Evolutionary conservation across 1,140 invertebrate genomes (phyloP).

Genomic region (Hypothenemus hampei): DNA sequence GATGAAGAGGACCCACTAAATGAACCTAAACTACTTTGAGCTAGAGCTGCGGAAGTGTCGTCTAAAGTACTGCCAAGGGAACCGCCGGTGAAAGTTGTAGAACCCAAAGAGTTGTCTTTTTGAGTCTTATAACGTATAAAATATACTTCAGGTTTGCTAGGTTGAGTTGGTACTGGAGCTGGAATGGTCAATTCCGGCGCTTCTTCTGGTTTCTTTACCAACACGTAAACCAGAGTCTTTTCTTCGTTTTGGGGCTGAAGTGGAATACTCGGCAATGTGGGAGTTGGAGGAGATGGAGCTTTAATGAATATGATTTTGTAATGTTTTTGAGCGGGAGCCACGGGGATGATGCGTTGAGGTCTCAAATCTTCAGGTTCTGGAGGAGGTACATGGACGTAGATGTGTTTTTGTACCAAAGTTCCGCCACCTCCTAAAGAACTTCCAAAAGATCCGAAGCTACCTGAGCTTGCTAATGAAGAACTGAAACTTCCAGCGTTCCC

Average conservation of each 20-base stretch:
- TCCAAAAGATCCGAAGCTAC: constrained; percentile 29
- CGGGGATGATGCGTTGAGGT: constrained; percentile 49
- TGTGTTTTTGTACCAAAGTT: constrained; percentile 65
- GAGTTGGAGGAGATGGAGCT: constrained; percentile 71
- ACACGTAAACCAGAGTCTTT: constrained; percentile 84
- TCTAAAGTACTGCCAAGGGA: constrained; percentile 36
- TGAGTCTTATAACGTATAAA: constrained; percentile 87
- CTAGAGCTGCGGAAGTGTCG: constrained; percentile 31
- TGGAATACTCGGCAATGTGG: constrained; percentile 59
- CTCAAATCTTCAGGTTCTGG: constrained; percentile 66
- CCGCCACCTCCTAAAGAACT: constrained; percentile 27
- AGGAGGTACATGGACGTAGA: constrained; percentile 66
- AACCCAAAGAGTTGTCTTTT: constrained; percentile 53
- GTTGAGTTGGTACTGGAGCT: constrained; percentile 68
- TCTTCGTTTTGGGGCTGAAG: constrained; percentile 71
- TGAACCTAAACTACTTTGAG: constrained; percentile 7
- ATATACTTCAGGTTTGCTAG: constrained; percentile 81
- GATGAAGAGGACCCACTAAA: constrained; percentile 22
- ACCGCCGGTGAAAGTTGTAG: constrained; percentile 43
- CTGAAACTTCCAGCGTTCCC: neutral
- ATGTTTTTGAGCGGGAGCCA: constrained; percentile 69
- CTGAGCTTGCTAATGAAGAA: constrained; percentile 4
- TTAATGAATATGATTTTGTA: constrained; percentile 90
- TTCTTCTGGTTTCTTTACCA: constrained; percentile 80
- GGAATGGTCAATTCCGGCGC: constrained; percentile 71